Conservation (phyloP, 2,113 vertebrate genomes). For the Polypterus senegalus region DNA sequence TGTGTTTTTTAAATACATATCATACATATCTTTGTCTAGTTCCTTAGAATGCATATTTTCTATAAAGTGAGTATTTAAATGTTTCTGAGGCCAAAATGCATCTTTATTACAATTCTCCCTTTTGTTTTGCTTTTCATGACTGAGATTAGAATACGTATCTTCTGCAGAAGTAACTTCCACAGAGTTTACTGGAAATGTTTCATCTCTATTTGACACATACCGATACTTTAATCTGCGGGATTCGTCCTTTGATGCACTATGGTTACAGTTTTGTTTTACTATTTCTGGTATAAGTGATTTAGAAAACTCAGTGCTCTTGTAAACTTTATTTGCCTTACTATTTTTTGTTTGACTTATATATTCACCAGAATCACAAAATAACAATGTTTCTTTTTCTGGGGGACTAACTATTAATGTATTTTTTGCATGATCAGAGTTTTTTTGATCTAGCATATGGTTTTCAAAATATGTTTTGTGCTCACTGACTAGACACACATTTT, state of each 20-base stretch:
- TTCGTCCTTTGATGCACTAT: neutral
- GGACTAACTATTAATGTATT: neutral
- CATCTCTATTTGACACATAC: neutral
- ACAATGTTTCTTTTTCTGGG: neutral
- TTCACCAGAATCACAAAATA: neutral
- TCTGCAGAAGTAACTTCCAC: neutral
- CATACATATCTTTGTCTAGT: neutral
- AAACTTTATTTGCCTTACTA: neutral
- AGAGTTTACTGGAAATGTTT: neutral
- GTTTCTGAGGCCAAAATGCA: neutral
- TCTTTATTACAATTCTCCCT: neutral
- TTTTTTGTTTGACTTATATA: neutral
- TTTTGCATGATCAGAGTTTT: neutral
- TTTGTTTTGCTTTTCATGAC: neutral
- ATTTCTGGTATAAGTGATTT: neutral
- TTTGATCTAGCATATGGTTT: neutral
- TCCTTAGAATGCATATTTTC: neutral
- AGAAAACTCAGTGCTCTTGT: neutral
- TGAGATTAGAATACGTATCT: neutral
- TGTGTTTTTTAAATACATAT: neutral
- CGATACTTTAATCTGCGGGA: neutral
- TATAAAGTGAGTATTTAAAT: neutral
- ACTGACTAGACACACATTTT: neutral
- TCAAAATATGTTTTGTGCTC: fast-evolving
- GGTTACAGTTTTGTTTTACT: neutral